phyloP scores from a whole-genome alignment of 2,888 invertebrate species.

The Rhorus exstirpatorius region DNA sequence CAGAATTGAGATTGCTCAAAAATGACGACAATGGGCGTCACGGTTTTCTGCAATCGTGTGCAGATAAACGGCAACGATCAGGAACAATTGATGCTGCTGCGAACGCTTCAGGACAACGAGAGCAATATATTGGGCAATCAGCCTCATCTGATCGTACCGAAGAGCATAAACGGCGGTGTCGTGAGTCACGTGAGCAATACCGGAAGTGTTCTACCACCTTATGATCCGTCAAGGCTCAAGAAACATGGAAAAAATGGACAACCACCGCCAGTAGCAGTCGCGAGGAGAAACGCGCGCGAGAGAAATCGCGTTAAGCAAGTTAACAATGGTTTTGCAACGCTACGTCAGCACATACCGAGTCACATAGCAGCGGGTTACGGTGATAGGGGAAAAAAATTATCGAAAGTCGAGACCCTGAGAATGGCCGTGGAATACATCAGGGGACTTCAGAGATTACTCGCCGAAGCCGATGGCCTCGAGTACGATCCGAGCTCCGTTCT shows the following conservation, averaged over 20 bases:
- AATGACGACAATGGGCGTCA: constrained; percentile 85
- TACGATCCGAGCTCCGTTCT: constrained; percentile 84
- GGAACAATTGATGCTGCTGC: constrained; percentile 83
- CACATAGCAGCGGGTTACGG: constrained; percentile 92
- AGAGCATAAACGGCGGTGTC: constrained; percentile 65
- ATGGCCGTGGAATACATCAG: constrained; percentile 97
- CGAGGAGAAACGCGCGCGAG: constrained; percentile 96
- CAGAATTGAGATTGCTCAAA: constrained; percentile 37
- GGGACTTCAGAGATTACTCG: constrained; percentile 92
- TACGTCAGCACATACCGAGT: constrained; percentile 94
- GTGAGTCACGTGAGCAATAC: constrained; percentile 63
- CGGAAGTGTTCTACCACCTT: constrained; percentile 84
- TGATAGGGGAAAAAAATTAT: constrained; percentile 91
- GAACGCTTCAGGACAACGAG: constrained; percentile 84
- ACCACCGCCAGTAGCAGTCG: constrained; percentile 93
- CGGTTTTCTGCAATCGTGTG: constrained; percentile 82
- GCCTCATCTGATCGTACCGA: constrained; percentile 76
- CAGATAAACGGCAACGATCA: constrained; percentile 81
- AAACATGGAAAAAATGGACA: constrained; percentile 86
- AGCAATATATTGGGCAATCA: constrained; percentile 83
- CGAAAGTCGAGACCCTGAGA: constrained; percentile 95
- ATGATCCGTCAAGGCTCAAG: constrained; percentile 86
- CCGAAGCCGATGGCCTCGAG: constrained; percentile 88
- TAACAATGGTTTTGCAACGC: constrained; percentile 95
- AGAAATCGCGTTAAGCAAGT: constrained; percentile 97